Conservation (phyloP, 2,888 invertebrate genomes). For the Tachina fera region DNA sequence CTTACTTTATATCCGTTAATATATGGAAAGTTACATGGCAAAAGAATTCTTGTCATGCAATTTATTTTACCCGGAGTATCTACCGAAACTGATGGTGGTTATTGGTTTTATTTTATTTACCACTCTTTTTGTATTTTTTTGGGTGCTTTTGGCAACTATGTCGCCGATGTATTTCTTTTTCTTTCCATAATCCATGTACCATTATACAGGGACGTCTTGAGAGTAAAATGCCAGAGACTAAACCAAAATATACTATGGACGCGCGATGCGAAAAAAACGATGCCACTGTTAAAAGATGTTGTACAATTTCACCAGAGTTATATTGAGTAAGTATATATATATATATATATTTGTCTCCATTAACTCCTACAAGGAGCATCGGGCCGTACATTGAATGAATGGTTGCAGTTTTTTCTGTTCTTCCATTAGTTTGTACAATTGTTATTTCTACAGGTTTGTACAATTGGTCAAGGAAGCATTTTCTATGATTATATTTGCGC, state of each 20-base stretch:
- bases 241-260: constrained; percentile 61
- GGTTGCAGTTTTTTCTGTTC: neutral
- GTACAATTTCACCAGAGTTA: neutral
- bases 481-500: constrained; percentile 73
- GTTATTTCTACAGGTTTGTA: constrained; percentile 69
- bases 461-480: constrained; percentile 69
- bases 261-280: constrained; percentile 27
- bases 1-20: constrained; percentile 70
- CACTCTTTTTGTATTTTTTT: constrained; percentile 69
- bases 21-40: neutral
- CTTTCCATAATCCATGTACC: constrained; percentile 74
- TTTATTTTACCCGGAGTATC: constrained; percentile 75
- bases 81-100: constrained; percentile 68
- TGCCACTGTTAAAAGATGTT: constrained; percentile 67
- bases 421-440: neutral
- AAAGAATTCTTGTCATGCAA: constrained; percentile 74
- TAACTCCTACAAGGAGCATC: too few species aligned
- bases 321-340: neutral
- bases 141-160: constrained; percentile 76
- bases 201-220: constrained; percentile 75
- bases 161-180: constrained; percentile 76
- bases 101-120: constrained; percentile 60
- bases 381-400: too few species aligned
- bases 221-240: constrained; percentile 73
- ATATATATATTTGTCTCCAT: too few species aligned